phyloP scores from a whole-genome alignment of 1,140 invertebrate genomes.

The Ceratosolen fusciceps region DNA sequence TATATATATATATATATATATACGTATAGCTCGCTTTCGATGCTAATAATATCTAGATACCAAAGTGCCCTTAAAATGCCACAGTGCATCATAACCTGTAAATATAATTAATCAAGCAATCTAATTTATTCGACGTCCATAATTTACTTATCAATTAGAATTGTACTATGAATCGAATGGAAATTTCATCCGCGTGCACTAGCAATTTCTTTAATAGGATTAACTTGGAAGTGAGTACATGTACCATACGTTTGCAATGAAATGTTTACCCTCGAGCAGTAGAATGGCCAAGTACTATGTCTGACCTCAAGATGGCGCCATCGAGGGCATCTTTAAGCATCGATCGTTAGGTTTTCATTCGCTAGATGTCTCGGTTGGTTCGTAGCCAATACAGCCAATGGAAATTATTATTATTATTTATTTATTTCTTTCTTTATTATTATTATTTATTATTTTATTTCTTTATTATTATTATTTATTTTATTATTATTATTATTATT shows the following conservation, averaged over 20 bases:
- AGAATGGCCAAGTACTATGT: not conserved
- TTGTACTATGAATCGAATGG: not conserved
- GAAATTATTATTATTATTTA: not conserved
- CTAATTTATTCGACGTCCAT: not conserved
- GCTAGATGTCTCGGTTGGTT: conserved; percentile 42
- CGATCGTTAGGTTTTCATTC: not conserved
- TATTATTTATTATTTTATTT: no score
- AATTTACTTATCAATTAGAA: not conserved
- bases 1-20: no score
- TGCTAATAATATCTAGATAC: not conserved
- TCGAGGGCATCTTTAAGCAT: not conserved
- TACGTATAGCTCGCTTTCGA: not conserved
- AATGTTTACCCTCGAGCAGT: conserved; percentile 39
- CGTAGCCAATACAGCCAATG: not conserved
- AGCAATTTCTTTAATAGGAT: not conserved
- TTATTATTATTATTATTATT: no score
- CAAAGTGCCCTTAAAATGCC: not conserved
- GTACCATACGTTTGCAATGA: conserved; percentile 27
- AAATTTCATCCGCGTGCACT: not conserved
- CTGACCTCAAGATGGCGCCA: conserved; percentile 30
- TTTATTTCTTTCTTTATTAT: no score
- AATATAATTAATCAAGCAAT: not conserved
- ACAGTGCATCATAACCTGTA: conserved; percentile 11
- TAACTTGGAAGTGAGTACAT: not conserved
- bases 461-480: no score